Conservation (phyloP, 2,113 vertebrate genomes). For the Ascaphus truei region DNA sequence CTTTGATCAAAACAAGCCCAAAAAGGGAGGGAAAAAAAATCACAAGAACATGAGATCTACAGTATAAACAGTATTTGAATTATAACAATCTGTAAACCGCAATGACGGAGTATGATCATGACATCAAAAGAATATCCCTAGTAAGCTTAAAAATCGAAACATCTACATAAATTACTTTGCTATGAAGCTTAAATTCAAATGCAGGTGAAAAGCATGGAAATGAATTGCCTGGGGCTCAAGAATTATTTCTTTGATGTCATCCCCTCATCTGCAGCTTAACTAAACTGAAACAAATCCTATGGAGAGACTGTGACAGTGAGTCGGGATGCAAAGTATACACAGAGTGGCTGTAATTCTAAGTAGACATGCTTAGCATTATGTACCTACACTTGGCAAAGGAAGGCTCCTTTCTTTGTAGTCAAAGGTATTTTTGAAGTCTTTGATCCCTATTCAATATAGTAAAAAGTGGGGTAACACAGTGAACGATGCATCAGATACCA, state of each 20-base stretch:
- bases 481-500: no score
- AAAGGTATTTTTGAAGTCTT: no score
- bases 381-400: no score
- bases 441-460: no score
- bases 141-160: slow-evolving; percentile 19
- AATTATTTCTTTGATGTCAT: slow-evolving; percentile 33
- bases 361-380: neutral
- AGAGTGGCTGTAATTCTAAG: slow-evolving; percentile 4
- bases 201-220: slow-evolving; percentile 23
- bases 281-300: slow-evolving; percentile 37
- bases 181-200: slow-evolving; percentile 27
- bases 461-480: no score
- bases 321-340: neutral
- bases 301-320: slow-evolving; percentile 11
- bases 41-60: neutral
- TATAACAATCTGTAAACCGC: neutral
- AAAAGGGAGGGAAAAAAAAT: neutral
- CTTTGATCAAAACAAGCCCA: neutral
- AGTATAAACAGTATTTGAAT: neutral
- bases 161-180: slow-evolving; percentile 18
- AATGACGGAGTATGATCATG: neutral
- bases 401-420: no score
- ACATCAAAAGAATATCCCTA: neutral
- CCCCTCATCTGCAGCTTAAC: slow-evolving; percentile 30
- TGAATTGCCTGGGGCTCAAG: slow-evolving; percentile 30